These are phyloP conservation scores for Lipophrys pholis DNA, from an alignment of 2,113 vertebrate species.

Conservation along the genomic window DNA sequence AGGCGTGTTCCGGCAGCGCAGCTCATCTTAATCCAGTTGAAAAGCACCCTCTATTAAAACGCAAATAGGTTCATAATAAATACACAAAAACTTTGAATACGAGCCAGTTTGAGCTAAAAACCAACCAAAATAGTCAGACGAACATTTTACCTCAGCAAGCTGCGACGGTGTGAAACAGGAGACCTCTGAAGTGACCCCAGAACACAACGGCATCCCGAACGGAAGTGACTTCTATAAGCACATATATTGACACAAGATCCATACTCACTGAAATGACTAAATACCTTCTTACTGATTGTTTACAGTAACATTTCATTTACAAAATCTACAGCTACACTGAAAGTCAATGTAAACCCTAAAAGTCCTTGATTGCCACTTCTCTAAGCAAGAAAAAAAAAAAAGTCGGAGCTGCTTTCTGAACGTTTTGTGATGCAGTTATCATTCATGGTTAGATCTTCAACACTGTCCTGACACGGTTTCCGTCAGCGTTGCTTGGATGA, in stretches of 20 bases:
- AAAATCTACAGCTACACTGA: constrained; percentile 11
- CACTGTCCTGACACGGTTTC: constrained; percentile 3
- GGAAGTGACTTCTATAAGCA: constrained; percentile 8
- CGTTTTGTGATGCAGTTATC: background rate
- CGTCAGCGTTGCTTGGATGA: background rate
- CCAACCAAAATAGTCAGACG: background rate
- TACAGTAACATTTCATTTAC: constrained; percentile 33
- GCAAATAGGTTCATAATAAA: constrained; percentile 7
- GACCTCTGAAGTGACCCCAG: constrained; percentile 20
- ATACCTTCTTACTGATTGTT: background rate
- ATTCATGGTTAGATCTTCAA: background rate
- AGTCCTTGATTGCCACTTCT: constrained; percentile 9
- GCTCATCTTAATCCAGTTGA: background rate
- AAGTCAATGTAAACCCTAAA: constrained; percentile 5
- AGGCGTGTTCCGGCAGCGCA: constrained; percentile 1
- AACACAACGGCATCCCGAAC: background rate
- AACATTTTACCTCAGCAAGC: background rate
- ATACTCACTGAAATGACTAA: constrained; percentile 20
- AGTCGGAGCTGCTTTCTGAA: constrained; percentile 35
- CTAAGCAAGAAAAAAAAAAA: background rate
- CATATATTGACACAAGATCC: background rate
- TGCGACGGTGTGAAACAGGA: constrained; percentile 5
- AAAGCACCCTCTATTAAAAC: background rate
- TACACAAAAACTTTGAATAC: constrained; percentile 15
- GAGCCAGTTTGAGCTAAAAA: background rate